A percentile compares a stretch with the other conserved stretches of the same genome.
Conservation (phyloP, 2,797 vertebrate genomes). For the Cirrhinus molitorella region DNA sequence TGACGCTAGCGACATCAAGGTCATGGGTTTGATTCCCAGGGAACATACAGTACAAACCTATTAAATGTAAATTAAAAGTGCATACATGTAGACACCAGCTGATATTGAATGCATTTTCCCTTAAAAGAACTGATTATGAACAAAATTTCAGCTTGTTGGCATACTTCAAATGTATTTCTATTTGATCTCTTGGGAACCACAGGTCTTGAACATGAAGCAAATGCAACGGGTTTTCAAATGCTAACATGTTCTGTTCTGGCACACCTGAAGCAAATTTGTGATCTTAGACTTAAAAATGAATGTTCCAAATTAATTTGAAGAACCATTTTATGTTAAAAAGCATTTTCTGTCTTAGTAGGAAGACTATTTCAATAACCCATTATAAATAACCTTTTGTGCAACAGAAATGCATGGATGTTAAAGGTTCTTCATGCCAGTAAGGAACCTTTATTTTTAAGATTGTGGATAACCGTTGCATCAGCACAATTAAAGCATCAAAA, state of each 20-base stretch:
- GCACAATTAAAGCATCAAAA: neutral
- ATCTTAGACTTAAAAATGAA: too few species aligned
- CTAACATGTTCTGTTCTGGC: neutral
- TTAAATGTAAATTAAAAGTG: neutral
- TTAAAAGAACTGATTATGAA: too few species aligned
- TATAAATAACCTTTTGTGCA: neutral
- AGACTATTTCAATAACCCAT: too few species aligned
- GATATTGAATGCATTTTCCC: neutral
- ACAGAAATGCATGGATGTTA: neutral
- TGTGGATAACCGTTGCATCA: neutral
- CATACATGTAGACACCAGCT: too few species aligned
- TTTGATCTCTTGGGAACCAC: neutral
- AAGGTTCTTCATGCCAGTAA: neutral
- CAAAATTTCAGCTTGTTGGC: neutral
- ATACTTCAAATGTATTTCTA: neutral
- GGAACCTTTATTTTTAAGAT: neutral
- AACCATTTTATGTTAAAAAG: neutral
- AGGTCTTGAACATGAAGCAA: neutral
- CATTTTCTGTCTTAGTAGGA: too few species aligned
- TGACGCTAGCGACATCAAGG: neutral
- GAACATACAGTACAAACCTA: neutral
- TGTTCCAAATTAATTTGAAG: too few species aligned
- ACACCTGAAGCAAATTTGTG: neutral
- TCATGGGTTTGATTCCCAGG: neutral
- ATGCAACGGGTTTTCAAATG: constrained; percentile 2